A percentile compares a stretch with the other conserved stretches of the same genome.
Evolutionary conservation across 2,113 vertebrate genomes (phyloP).

Genomic region (Salvelinus sp.): DNA sequence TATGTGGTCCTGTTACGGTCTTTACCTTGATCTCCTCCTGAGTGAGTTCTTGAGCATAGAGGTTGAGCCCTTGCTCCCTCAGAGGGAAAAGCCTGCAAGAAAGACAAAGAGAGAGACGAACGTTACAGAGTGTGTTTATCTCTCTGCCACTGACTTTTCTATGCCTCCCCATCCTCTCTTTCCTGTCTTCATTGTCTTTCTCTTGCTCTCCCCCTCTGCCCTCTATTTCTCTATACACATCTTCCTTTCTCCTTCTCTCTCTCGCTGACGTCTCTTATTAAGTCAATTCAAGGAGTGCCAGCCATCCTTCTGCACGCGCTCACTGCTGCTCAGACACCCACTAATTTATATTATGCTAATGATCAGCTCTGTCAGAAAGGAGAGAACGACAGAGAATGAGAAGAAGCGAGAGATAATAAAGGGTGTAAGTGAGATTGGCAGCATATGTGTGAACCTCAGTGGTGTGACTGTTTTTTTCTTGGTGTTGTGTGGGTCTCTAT

Average conservation of each 20-base stretch:
- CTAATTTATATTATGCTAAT: slow-evolving; percentile 54
- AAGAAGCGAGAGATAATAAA: neutral
- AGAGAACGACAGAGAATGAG: neutral
- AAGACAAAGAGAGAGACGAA: neutral
- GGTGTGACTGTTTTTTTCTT: neutral
- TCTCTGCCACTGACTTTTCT: neutral
- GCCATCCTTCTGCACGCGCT: slow-evolving; percentile 9
- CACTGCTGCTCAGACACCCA: slow-evolving; percentile 35
- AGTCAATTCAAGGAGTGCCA: slow-evolving; percentile 17
- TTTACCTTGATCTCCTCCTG: slow-evolving; percentile 97
- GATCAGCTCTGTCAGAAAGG: slow-evolving; percentile 20
- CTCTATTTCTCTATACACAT: neutral
- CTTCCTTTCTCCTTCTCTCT: slow-evolving; percentile 11
- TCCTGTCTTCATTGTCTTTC: neutral
- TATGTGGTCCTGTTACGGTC: neutral
- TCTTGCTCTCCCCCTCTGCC: slow-evolving; percentile 1
- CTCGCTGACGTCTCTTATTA: slow-evolving; percentile 18
- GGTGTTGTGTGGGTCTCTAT: neutral
- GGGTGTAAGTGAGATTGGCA: neutral
- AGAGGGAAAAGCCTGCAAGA: slow-evolving; percentile 91
- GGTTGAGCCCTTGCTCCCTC: slow-evolving; percentile 97
- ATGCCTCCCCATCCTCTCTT: neutral
- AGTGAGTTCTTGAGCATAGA: slow-evolving; percentile 97
- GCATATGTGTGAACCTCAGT: neutral
- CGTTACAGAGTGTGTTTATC: neutral